A percentile compares a stretch with the other conserved stretches of the same genome.
These are phyloP conservation scores for Betta splendens DNA, from an alignment of 2,797 vertebrate genomes.

Conservation along the genomic window DNA sequence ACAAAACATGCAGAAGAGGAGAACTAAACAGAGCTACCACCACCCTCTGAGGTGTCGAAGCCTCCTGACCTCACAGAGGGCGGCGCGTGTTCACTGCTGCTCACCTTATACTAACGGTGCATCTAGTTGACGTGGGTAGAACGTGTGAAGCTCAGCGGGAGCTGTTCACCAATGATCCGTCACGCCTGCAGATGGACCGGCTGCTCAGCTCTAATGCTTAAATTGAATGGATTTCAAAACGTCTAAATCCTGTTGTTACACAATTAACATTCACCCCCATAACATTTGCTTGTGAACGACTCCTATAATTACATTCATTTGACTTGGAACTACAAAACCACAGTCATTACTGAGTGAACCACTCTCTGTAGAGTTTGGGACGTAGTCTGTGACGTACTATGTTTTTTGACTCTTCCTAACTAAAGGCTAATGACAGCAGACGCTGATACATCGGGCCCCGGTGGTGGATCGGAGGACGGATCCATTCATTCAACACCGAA, in stretches of 20 bases:
- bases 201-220: constrained; percentile 7
- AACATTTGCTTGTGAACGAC: background rate
- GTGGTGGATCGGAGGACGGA: constrained; percentile 13
- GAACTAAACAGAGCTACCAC: constrained; percentile 1
- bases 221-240: constrained; percentile 6
- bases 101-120: too few relatives aligned
- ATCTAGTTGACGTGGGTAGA: too few relatives aligned
- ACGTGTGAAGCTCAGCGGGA: background rate
- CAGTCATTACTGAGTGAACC: background rate
- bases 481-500: constrained; percentile 5
- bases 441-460: constrained; percentile 10
- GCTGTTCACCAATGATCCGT: constrained; percentile 12
- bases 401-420: too few relatives aligned
- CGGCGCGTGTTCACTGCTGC: constrained; percentile 6
- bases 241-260: background rate
- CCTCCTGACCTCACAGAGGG: background rate
- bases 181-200: constrained; percentile 10
- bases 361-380: background rate
- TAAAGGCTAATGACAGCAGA: constrained; percentile 34
- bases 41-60: constrained; percentile 11
- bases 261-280: constrained; percentile 5
- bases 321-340: background rate
- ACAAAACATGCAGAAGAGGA: background rate
- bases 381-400: constrained; percentile 9
- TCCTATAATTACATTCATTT: background rate